phyloP scores from a whole-genome alignment of 2,113 vertebrate genomes.

The Hypomesus transpacificus region DNA sequence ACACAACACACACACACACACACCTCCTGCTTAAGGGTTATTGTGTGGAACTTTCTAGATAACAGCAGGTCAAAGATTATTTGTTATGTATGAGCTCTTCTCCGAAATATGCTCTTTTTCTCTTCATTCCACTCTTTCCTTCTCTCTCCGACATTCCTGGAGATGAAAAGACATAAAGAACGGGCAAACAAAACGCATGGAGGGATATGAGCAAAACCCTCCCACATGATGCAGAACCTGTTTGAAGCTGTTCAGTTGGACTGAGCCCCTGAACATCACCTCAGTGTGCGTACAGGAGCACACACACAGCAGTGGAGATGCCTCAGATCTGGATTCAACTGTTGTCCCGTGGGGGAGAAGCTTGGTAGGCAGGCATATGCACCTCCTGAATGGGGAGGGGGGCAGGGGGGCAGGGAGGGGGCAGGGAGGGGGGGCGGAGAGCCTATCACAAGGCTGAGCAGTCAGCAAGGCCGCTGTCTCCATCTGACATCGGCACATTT shows the following conservation, averaged over 20 bases:
- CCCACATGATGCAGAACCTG: constrained; percentile 65
- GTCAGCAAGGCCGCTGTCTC: too few species aligned
- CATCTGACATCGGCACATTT: constrained; percentile 4
- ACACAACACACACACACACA: neutral
- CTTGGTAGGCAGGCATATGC: constrained; percentile 38
- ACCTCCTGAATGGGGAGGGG: constrained; percentile 11
- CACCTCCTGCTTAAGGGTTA: constrained; percentile 18
- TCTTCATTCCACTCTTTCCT: constrained; percentile 17
- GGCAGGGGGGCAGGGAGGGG: too few species aligned
- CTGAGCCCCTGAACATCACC: constrained; percentile 39
- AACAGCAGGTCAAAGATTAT: constrained; percentile 38
- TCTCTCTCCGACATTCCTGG: constrained; percentile 15
- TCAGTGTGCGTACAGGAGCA: constrained; percentile 45
- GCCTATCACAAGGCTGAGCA: too few species aligned
- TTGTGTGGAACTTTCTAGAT: constrained; percentile 30
- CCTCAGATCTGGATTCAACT: constrained; percentile 61
- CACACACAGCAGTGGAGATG: constrained; percentile 56
- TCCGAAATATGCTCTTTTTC: constrained; percentile 16
- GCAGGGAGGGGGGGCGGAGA: too few species aligned
- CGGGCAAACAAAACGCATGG: constrained; percentile 50
- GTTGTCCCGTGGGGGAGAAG: constrained; percentile 51
- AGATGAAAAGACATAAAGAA: constrained; percentile 33
- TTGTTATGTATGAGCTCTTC: constrained; percentile 17
- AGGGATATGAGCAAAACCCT: constrained; percentile 59
- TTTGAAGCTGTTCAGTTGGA: constrained; percentile 70